phyloP scores from a whole-genome alignment of 2,888 invertebrate species.

The Caenorhabditis sp. region DNA sequence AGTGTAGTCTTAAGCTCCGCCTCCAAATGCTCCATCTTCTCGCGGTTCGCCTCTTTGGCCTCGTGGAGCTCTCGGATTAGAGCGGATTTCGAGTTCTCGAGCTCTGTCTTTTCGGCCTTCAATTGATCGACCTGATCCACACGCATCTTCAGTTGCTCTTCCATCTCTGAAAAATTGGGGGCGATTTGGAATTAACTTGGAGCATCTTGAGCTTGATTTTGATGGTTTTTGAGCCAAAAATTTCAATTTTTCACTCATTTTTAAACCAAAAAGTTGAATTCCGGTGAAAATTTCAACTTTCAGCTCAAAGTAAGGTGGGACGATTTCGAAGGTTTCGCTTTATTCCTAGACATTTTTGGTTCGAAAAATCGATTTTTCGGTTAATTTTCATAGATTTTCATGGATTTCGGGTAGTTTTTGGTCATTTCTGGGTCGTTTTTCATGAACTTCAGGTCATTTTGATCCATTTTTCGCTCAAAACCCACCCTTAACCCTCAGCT shows the following conservation, averaged over 20 bases:
- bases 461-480: not conserved
- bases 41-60: not conserved
- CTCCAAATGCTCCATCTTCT: not conserved
- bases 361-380: no score
- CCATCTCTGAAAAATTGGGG: slow-evolving; percentile 9
- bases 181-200: not conserved
- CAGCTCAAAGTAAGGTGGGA: no score
- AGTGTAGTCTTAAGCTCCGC: not conserved
- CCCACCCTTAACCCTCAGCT: slow-evolving; percentile 35
- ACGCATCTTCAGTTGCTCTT: slow-evolving; percentile 8
- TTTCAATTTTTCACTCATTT: no score
- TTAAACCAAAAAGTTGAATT: no score
- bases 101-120: slow-evolving; percentile 10
- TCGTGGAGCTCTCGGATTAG: not conserved
- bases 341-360: no score
- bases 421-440: no score
- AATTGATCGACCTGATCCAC: not conserved
- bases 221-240: not conserved
- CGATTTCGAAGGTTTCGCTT: no score
- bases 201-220: not conserved
- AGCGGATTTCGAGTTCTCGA: not conserved
- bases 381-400: no score
- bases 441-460: no score
- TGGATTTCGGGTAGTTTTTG: no score
- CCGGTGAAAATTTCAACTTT: no score